Percentiles rank a stretch among this genome's conserved stretches.
phyloP scores from a whole-genome alignment of 2,797 vertebrate species.

The Otus scops region DNA sequence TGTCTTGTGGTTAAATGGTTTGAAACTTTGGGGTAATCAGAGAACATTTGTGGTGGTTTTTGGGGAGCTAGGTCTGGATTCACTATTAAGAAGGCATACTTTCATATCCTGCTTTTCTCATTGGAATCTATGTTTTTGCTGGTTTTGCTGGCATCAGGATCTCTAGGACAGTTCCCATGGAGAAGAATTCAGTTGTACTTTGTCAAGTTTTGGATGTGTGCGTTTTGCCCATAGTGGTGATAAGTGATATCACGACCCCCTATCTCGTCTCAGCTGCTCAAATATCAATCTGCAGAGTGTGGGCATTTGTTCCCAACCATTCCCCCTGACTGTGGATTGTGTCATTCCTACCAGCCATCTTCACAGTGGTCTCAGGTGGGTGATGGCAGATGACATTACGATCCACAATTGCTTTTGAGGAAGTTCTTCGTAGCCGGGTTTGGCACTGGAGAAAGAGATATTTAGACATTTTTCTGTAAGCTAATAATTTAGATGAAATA shows the following conservation, averaged over 20 bases:
- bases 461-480: background rate
- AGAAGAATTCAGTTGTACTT: background rate
- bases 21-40: background rate
- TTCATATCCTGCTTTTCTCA: background rate
- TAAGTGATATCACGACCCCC: background rate
- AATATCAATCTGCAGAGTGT: background rate
- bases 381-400: background rate
- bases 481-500: background rate
- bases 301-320: background rate
- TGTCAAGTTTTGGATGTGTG: background rate
- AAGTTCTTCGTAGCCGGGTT: background rate
- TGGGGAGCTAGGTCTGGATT: background rate
- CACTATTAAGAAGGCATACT: background rate
- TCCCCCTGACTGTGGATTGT: background rate
- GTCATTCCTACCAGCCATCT: background rate
- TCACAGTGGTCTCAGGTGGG: background rate
- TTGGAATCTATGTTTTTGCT: background rate
- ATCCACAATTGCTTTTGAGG: background rate
- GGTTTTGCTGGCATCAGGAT: background rate
- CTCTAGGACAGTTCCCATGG: background rate
- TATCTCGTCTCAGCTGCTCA: background rate
- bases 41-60: background rate
- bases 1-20: background rate
- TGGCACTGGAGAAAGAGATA: background rate
- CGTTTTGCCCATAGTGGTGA: background rate